A percentile compares a stretch with the other conserved stretches of the same genome.
Conservation (phyloP, 2,797 vertebrate species). For the Peromyscus nudipes region DNA sequence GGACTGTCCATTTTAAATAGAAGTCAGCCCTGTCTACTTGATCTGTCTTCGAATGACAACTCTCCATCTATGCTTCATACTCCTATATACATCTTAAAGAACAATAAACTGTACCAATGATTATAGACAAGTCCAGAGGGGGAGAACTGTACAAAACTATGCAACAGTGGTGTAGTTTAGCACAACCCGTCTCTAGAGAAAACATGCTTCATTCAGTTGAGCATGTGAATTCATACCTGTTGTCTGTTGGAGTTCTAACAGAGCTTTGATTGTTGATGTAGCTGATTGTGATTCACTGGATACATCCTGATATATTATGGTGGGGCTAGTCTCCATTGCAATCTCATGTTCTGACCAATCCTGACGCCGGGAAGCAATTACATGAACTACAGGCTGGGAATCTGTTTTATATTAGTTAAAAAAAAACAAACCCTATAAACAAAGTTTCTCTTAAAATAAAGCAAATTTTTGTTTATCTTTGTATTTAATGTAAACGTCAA, state of each 20-base stretch:
- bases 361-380: conserved; percentile 96
- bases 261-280: conserved; percentile 97
- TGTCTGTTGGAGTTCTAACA: conserved; percentile 98
- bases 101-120: conserved; percentile 69
- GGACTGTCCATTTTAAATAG: conserved; percentile 50
- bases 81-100: conserved; percentile 47
- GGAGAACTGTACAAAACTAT: conserved; percentile 74
- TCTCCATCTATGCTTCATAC: background rate
- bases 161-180: conserved; percentile 73
- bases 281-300: conserved; percentile 96
- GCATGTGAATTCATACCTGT: conserved; percentile 91
- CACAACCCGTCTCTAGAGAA: conserved; percentile 78
- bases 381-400: conserved; percentile 94
- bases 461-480: conserved; percentile 61
- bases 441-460: conserved; percentile 82
- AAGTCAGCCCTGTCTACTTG: conserved; percentile 35
- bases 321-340: conserved; percentile 95
- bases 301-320: conserved; percentile 97
- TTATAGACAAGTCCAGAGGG: conserved; percentile 71
- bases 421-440: conserved; percentile 81
- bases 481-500: conserved; percentile 78
- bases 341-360: conserved; percentile 99
- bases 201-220: conserved; percentile 79
- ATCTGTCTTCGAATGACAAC: conserved; percentile 32
- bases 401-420: conserved; percentile 89